Percentiles rank a stretch among this genome's conserved stretches.
Conservation (phyloP, 2,797 vertebrate genomes). For the Anguilla megastoma region DNA sequence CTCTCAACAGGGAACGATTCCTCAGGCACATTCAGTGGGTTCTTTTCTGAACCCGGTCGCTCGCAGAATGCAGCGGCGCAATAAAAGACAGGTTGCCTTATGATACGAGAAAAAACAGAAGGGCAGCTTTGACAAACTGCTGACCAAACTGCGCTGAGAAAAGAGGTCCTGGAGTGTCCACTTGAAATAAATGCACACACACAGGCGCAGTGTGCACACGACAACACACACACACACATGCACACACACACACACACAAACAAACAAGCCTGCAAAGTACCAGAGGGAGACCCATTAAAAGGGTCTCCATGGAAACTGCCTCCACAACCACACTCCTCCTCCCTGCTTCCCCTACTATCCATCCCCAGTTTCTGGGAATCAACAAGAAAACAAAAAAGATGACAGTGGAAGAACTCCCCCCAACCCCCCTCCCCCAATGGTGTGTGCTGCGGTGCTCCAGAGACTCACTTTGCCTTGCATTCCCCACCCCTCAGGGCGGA, state of each 20-base stretch:
- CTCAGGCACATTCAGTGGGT: background rate
- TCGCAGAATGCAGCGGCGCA: background rate
- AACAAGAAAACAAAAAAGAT: slow-evolving; percentile 2
- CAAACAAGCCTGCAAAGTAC: background rate
- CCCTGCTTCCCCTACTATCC: background rate
- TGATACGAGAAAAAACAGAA: background rate
- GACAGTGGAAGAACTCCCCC: background rate
- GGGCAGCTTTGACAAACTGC: background rate
- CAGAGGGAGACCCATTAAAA: slow-evolving; percentile 4
- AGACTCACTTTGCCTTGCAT: background rate
- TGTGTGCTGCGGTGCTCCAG: background rate
- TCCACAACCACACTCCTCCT: background rate
- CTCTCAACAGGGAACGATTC: background rate
- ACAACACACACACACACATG: background rate
- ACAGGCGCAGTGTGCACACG: background rate
- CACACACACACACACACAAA: background rate
- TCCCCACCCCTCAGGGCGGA: background rate
- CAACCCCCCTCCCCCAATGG: background rate
- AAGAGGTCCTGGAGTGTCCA: background rate
- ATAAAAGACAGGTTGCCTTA: background rate
- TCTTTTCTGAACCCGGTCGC: background rate
- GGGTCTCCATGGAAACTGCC: slow-evolving; percentile 14
- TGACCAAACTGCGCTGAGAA: background rate
- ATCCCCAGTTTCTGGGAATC: background rate
- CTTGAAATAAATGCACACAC: background rate